Evolutionary conservation across 37 sponge, comb jelly and placozoan genomes (phyloP), one percentile per base, ranked within the genome.

Genomic region (Halichondria panicea): DNA sequence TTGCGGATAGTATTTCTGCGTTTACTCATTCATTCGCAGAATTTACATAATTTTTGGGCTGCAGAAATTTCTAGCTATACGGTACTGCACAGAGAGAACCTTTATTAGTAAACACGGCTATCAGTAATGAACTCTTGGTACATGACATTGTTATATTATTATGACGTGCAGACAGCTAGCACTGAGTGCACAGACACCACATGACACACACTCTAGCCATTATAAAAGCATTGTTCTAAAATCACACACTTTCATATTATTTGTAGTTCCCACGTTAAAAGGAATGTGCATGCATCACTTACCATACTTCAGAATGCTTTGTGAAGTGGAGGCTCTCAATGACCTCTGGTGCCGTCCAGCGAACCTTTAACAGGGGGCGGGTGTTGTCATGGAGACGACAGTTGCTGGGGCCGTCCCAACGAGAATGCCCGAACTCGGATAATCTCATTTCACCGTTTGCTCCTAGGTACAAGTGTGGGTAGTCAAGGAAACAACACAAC

Each of bases 261-360:
- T 21, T 7, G n/a, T 7, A 25, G 60, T 27, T 27, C 12, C 60
- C 21, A 21, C 13, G 27, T 58, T 27, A 58, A 21, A 58, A n/a
- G 25, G 27, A 58, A n/a, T n/a, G n/a, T 44, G 4, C 31, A 8
- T 36, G 22, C 38, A 44, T 11, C 44, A 53, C 91, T 77, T 34
- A 92, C 95, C 95, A 94, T 25, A 94, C 79, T 54, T 94, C 95
- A 35, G 87, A 58, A 24, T 84, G 72, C 59, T 80, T 90, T 43
- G 87, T 61, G 50, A 87, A 63, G 21, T 55, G 21, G 15, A 68
- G 66, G 13, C 80, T 50, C 6, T 64, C 45, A 36, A 82, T 45
- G 3, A 89, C 90, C 34, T 94, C 95, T 3, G 95, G 95, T 13
- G 95, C 82, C 15, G 86, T 91, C 95, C 95, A 95, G 27, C 95